phyloP scores from a whole-genome alignment of 2,113 vertebrate genomes.

The Chaetura pelagica region DNA sequence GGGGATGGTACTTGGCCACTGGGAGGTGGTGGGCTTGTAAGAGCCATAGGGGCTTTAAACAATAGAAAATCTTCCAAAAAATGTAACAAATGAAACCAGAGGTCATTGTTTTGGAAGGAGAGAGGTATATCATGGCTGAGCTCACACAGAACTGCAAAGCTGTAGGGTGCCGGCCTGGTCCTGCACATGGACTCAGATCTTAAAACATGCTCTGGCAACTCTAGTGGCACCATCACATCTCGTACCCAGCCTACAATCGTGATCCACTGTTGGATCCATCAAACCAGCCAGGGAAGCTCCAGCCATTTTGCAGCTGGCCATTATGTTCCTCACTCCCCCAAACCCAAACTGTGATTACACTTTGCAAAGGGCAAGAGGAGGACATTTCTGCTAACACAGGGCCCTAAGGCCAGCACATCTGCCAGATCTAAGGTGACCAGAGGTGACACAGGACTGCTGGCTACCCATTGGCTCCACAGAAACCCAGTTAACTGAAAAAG shows the following conservation, averaged over 20 bases:
- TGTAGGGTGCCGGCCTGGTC: not conserved
- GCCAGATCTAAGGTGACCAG: not conserved
- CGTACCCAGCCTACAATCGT: fast-evolving
- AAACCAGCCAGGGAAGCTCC: not conserved
- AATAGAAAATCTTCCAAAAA: not conserved
- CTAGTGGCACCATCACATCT: not conserved
- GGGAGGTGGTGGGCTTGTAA: not conserved
- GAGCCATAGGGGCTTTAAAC: not conserved
- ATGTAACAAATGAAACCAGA: not conserved
- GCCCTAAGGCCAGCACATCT: not conserved
- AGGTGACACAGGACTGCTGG: not conserved
- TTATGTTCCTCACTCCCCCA: not conserved
- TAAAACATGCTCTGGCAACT: not conserved
- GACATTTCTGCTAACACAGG: not conserved
- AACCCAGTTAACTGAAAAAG: not conserved
- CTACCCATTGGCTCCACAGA: not conserved
- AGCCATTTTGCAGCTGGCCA: not conserved
- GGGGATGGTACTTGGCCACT: not conserved
- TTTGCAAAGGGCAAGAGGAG: not conserved
- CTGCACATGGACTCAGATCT: not conserved
- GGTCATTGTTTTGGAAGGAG: not conserved
- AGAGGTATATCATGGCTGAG: not conserved
- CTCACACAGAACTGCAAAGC: not conserved
- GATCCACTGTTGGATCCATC: not conserved
- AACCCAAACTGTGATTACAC: not conserved